Base-by-base conservation (phyloP, 2,113 vertebrate species). In the Cebidichthys violaceus region DNA sequence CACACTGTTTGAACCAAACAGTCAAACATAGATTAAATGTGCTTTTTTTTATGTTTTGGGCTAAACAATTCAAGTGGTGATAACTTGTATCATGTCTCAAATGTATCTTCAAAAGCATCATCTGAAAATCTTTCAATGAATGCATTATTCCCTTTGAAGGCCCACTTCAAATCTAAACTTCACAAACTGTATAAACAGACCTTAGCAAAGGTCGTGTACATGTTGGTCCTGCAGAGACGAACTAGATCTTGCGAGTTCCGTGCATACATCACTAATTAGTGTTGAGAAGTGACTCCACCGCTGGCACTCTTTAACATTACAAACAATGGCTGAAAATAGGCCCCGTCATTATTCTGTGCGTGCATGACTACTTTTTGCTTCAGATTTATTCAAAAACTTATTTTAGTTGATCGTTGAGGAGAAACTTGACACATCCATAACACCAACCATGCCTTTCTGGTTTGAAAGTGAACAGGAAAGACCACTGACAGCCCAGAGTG, bases 101-200 rank as follows among this genome's bases (percentile, higher is more conserved):
- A 62, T 74, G 73, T 54, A 9, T 50, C 75, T 75, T 67, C n/a
- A 64, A 74, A 75, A 70, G 76, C 17, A 62, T 76, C 71, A 65
- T 70, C 55, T 67, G 68, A 6, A 52, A 75, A 52, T 33, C 50
- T 70, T 47, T 33, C 20, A 64, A 33, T 43, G 20, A 50, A 37
- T 24, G 14, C 10, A 55, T 70, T 35, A 43, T 41, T 52, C 37
- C n/a, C 35, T 14, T 47, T 22, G 1, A 39, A 61, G n/a, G 52
- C 29, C 24, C 2, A 39, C 18, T 50, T 43, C 2, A 37, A 29
- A 15, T 37, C 9, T 22, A 22, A 37, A 60, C 4, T n/a, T 0
- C 24, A 33, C 18, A 57, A 47, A 17, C 33, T 64, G 10, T 55
- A 11, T 41, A 17, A 59, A 67, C 35, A 13, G n/a, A 59, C n/a